Conservation (phyloP, 2,888 invertebrate species). For the Linyphia triangularis region DNA sequence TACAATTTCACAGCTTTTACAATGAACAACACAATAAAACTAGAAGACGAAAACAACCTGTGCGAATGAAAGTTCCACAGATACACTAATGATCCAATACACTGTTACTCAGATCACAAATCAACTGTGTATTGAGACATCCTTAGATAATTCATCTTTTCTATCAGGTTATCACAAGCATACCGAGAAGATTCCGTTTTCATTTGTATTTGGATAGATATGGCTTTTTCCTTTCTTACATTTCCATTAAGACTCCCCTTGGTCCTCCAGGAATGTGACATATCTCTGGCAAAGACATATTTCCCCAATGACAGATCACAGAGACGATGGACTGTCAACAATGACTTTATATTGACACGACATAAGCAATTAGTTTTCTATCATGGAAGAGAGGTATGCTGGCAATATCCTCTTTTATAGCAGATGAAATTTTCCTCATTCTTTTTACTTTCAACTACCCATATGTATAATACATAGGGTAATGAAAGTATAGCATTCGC, state of each 20-base stretch:
- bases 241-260: slow-evolving; percentile 17
- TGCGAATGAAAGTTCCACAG: background rate
- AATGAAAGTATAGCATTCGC: too few species aligned
- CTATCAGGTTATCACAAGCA: background rate
- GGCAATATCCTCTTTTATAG: background rate
- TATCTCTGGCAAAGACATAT: slow-evolving; percentile 9
- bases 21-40: too few species aligned
- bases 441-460: too few species aligned
- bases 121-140: background rate
- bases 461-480: too few species aligned
- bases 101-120: background rate
- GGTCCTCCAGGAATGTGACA: slow-evolving; percentile 12
- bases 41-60: background rate
- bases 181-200: background rate
- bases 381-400: background rate
- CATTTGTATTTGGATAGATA: background rate
- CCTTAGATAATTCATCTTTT: background rate
- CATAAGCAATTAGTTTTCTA: background rate
- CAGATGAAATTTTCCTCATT: too few species aligned
- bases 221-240: background rate
- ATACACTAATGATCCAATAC: background rate
- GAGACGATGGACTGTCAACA: slow-evolving; percentile 9
- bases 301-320: background rate
- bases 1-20: too few species aligned
- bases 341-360: slow-evolving; percentile 24